Conservation (phyloP, 2,888 invertebrate genomes). For the Panzeria rudis region DNA sequence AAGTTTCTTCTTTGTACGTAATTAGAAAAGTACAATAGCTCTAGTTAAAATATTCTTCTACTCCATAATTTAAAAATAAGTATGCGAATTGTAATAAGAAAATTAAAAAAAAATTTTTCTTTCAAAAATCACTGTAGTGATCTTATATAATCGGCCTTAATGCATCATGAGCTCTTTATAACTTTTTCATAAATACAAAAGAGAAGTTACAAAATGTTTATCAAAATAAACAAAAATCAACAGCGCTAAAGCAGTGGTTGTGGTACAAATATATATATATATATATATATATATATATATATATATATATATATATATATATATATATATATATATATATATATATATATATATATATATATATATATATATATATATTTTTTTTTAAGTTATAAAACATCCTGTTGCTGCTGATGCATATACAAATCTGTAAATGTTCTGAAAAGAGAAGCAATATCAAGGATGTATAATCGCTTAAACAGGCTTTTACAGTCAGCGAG, state of each 20-base stretch:
- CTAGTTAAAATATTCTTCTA: no score
- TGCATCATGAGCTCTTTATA: not conserved
- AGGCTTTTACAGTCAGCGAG: slow-evolving; percentile 47
- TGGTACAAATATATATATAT: not conserved
- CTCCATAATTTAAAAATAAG: no score
- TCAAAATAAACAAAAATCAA: slow-evolving; percentile 27
- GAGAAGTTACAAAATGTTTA: not conserved
- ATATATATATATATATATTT: not conserved
- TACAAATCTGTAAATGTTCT: slow-evolving; percentile 33
- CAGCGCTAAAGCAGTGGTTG: not conserved
- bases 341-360: not conserved
- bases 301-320: not conserved
- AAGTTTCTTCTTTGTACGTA: no score
- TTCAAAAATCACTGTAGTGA: not conserved
- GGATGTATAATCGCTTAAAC: slow-evolving; percentile 56
- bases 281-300: not conserved
- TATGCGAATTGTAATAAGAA: no score
- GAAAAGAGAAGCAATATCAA: slow-evolving; percentile 17
- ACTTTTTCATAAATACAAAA: slow-evolving; percentile 4
- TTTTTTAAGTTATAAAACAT: slow-evolving; percentile 47
- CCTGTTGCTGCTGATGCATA: slow-evolving; percentile 62
- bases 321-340: not conserved
- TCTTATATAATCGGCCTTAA: not conserved
- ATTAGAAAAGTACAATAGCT: no score
- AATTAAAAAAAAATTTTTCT: no score